phyloP scores from a whole-genome alignment of 2,113 vertebrate species.

The Pomatostomus ruficeps region DNA sequence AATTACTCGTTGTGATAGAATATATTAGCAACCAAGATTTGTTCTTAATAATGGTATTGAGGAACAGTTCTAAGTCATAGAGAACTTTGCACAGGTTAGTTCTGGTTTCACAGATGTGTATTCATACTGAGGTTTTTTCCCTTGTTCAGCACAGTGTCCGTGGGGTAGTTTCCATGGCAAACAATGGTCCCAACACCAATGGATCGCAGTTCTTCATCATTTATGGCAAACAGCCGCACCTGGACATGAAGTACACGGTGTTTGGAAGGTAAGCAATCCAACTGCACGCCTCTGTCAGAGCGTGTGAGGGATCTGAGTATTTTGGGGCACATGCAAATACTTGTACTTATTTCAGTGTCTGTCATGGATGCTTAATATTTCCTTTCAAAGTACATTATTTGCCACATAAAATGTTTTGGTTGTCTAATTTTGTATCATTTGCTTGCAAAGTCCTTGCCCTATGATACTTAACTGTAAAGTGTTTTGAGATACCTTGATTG shows the following conservation, averaged over 20 bases:
- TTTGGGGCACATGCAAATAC: neutral
- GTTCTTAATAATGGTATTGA: neutral
- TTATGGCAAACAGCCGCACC: constrained; percentile 92
- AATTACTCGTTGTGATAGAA: neutral
- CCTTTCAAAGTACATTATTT: neutral
- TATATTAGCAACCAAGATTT: neutral
- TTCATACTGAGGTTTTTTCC: neutral
- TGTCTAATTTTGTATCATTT: neutral
- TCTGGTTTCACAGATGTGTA: neutral
- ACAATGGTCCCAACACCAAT: constrained; percentile 94
- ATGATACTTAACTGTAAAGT: neutral
- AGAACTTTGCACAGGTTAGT: neutral
- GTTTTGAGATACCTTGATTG: neutral
- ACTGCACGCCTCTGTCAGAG: neutral
- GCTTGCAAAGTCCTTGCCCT: neutral
- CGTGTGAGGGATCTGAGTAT: neutral
- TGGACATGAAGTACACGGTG: constrained; percentile 98
- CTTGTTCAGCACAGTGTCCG: constrained; percentile 87
- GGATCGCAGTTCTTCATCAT: constrained; percentile 96
- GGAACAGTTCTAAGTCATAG: neutral
- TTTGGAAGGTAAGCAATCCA: constrained; percentile 89
- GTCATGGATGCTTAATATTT: neutral
- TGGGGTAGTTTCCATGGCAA: constrained; percentile 97
- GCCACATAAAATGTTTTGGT: neutral
- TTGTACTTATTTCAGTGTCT: neutral